These are phyloP conservation scores for Hippocampus mohnikei DNA, from an alignment of 2,113 vertebrate species.

Conservation along the genomic window DNA sequence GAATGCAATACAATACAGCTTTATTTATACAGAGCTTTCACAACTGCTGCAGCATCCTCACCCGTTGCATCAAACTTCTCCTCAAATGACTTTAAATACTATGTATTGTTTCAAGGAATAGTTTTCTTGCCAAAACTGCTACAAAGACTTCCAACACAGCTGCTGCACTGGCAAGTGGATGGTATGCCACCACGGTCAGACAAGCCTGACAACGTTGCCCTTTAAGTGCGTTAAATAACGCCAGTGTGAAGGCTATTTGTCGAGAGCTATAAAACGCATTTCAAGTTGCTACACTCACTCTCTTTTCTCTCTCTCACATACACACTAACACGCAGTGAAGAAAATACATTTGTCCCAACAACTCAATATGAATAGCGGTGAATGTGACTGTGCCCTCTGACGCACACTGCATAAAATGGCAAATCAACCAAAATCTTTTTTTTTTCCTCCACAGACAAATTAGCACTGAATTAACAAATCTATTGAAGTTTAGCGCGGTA, in stretches of 20 bases:
- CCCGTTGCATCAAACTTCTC: background rate
- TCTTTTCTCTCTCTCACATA: background rate
- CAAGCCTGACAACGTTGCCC: conserved; percentile 6
- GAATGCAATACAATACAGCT: too few relatives aligned
- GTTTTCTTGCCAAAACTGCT: background rate
- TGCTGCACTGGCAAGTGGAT: background rate
- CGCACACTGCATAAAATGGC: background rate
- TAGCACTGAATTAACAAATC: too few relatives aligned
- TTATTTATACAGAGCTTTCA: too few relatives aligned
- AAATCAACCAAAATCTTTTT: background rate
- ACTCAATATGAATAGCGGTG: background rate
- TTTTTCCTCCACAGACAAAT: too few relatives aligned
- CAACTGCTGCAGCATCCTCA: too few relatives aligned
- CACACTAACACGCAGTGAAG: background rate
- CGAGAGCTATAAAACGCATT: conserved; percentile 1
- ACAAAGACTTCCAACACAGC: background rate
- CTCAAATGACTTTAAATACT: background rate
- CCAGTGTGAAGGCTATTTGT: background rate
- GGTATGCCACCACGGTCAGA: background rate
- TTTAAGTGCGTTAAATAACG: conserved; percentile 3
- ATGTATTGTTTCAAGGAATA: background rate
- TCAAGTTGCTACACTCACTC: background rate
- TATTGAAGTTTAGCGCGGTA: too few relatives aligned
- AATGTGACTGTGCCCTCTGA: background rate
- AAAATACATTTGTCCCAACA: background rate